Conservation (phyloP, 37 sponge, comb jelly and placozoan genomes). For the Hormiphora californensis region DNA sequence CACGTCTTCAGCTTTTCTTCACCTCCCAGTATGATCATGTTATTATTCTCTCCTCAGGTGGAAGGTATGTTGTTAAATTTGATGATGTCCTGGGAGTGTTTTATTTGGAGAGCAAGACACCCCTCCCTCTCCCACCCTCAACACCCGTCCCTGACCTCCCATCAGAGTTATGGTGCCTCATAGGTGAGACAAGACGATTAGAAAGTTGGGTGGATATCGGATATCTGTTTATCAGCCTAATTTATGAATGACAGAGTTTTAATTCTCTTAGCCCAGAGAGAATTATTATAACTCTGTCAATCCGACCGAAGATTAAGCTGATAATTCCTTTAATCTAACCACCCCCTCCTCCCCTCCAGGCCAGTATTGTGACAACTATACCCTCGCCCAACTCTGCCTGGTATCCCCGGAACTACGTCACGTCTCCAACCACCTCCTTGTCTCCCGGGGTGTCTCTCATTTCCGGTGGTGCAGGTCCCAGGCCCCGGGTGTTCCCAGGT, state of each 20-base stretch:
- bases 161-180: slow-evolving; percentile 39
- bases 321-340: neutral
- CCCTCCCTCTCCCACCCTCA: neutral
- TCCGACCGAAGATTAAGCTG: neutral
- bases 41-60: too few relatives aligned
- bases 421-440: slow-evolving; percentile 16
- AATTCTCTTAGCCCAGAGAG: too few relatives aligned
- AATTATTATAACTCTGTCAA: neutral
- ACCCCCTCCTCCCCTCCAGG: neutral
- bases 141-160: neutral
- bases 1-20: too few relatives aligned
- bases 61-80: too few relatives aligned
- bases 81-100: slow-evolving; percentile 45
- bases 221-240: too few relatives aligned
- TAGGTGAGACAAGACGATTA: too few relatives aligned
- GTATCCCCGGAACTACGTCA: slow-evolving; percentile 2
- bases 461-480: neutral
- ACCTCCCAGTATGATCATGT: too few relatives aligned
- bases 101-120: neutral
- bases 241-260: too few relatives aligned
- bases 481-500: neutral
- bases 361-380: slow-evolving; percentile 47
- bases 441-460: slow-evolving; percentile 11
- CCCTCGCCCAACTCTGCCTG: slow-evolving; percentile 28
- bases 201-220: too few relatives aligned